Base-by-base conservation (phyloP, 2,797 vertebrate species). In the Columba guinea region DNA sequence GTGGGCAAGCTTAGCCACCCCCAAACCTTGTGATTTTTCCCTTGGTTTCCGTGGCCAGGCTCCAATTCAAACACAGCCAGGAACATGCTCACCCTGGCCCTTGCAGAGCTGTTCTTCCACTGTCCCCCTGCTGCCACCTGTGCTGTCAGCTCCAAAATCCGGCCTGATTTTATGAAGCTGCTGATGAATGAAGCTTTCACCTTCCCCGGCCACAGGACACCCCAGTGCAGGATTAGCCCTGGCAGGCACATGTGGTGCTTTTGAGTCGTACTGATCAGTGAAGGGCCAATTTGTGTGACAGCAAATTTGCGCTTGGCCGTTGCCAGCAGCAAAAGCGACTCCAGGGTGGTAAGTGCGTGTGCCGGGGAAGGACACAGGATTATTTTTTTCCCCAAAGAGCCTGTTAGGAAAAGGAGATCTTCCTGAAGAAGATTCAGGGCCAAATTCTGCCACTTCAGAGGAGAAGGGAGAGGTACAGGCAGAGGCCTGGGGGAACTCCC, bases 121-220 rank as follows among this genome's bases (percentile, higher is more conserved):
- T 35, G 27, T 51, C 11, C 28, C 30, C 27, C 13, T 4, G 4
- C 52, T 4, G 23, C 67, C 2, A 3, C 70, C 12, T 53, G 20
- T 1, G 1, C n/a, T 3, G 1, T 60, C 41, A 37, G 58, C 62
- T 94, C 55, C 64, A 51, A 85, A 89, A 79, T 34, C 19, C 21
- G 24, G 8, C 58, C 53, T 63, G 77, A 56, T 80, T 91, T 79
- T 30, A 34, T 27, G 65, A 87, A 84, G 32, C 44, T 87, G 56
- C n/a, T 39, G 15, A 69, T 59, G 15, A 64, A 20, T 1, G 0
- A 55, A 46, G 16, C 28, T 87, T 58, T 78, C 27, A 4, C 7
- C 49, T 39, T 11, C 5, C 48, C 20, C 0, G 0, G 13, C 12
- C 28, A 46, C 35, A 11, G 6, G 11, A 32, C 0, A 0, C 7